These are phyloP conservation scores for Limnothrissa miodon DNA, from an alignment of 2,113 vertebrate species.

Conservation along the genomic window DNA sequence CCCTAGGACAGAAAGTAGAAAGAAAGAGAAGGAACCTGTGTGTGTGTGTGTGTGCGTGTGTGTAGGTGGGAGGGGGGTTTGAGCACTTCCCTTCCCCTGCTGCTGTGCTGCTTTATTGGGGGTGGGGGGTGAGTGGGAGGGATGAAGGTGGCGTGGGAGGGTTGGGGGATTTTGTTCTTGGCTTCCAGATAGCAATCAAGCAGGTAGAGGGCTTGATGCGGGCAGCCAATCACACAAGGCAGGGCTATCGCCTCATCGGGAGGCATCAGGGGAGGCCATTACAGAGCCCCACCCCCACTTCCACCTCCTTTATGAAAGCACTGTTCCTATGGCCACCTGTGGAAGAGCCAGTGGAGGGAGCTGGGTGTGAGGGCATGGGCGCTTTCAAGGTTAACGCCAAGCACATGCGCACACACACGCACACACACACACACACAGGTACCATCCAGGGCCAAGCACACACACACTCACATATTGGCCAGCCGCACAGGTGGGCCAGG, in stretches of 20 bases:
- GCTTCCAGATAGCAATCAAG: constrained; percentile 61
- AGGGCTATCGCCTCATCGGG: constrained; percentile 67
- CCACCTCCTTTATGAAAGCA: neutral
- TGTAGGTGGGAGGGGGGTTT: neutral
- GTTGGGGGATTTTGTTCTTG: constrained; percentile 45
- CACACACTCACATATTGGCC: neutral
- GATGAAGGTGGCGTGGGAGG: neutral
- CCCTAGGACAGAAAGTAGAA: neutral
- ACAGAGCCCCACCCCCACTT: neutral
- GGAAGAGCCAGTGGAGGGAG: constrained; percentile 7
- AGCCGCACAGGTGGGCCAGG: constrained; percentile 28
- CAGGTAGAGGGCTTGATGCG: constrained; percentile 70
- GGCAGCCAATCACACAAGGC: constrained; percentile 63
- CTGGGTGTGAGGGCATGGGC: constrained; percentile 20
- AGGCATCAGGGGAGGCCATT: constrained; percentile 42
- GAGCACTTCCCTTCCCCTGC: constrained; percentile 16
- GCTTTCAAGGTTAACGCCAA: constrained; percentile 34
- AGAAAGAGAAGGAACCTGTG: neutral
- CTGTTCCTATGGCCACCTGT: constrained; percentile 11
- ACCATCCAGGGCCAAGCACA: neutral
- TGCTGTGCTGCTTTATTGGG: constrained; percentile 26
- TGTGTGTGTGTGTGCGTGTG: too few relatives aligned
- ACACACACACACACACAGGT: constrained; percentile 1
- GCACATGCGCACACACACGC: neutral
- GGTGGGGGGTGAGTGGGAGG: neutral